phyloP scores from a whole-genome alignment of 1,140 invertebrate genomes.

The Octopus bimaculoides region DNA sequence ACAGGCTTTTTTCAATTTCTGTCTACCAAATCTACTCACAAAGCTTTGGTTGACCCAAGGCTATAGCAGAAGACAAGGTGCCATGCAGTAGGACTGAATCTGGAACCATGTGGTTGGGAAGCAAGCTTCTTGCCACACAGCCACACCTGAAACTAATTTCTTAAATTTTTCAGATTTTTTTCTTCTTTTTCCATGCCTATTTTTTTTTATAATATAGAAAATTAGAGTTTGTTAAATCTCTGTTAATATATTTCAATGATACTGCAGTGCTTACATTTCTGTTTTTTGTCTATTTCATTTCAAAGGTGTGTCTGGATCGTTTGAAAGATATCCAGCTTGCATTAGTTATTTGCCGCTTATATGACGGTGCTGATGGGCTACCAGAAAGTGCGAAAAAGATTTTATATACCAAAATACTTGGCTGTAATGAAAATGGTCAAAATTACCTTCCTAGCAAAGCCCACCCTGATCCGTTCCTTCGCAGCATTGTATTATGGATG shows the following conservation, averaged over 20 bases:
- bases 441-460: conserved; percentile 71
- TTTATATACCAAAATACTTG: conserved; percentile 63
- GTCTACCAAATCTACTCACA: too few species aligned
- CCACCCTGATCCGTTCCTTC: conserved; percentile 92
- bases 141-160: too few species aligned
- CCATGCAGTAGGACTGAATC: too few species aligned
- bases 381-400: conserved; percentile 43
- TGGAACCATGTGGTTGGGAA: too few species aligned
- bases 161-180: too few species aligned
- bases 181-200: too few species aligned
- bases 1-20: too few species aligned
- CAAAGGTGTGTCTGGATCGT: conserved; percentile 81
- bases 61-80: too few species aligned
- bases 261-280: neutral
- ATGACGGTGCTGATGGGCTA: conserved; percentile 65
- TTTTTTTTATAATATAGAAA: conserved; percentile 2
- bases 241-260: conserved; percentile 14
- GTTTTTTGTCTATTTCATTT: conserved; percentile 15
- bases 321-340: conserved; percentile 95
- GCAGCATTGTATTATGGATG: conserved; percentile 97
- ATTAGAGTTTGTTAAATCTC: conserved; percentile 11
- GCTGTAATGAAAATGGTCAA: conserved; percentile 49
- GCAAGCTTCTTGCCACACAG: too few species aligned
- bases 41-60: too few species aligned
- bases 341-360: conserved; percentile 87